phyloP scores from a whole-genome alignment of 2,113 vertebrate genomes.

The Brachypteracias leptosomus region DNA sequence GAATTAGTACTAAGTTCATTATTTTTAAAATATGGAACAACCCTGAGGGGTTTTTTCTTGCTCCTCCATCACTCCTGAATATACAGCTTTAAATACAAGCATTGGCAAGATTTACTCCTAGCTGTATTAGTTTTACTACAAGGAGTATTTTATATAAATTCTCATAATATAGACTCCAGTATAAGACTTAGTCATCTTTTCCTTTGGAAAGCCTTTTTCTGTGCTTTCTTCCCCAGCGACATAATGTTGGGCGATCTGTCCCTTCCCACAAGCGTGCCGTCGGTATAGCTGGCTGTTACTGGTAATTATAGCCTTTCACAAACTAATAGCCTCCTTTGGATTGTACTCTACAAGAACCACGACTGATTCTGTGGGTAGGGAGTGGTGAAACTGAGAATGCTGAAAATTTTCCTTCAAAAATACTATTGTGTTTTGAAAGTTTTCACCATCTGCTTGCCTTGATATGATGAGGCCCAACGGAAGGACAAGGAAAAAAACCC shows the following conservation, averaged over 20 bases:
- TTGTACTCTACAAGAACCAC: neutral
- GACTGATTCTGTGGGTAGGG: neutral
- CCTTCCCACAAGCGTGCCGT: neutral
- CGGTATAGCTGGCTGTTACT: neutral
- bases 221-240: neutral
- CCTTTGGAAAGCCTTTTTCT: neutral
- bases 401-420: neutral
- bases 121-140: neutral
- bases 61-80: neutral
- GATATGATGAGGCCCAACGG: neutral
- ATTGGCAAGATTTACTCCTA: neutral
- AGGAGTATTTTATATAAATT: neutral
- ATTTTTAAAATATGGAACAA: neutral
- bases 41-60: neutral
- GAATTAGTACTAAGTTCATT: neutral
- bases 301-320: constrained; percentile 1
- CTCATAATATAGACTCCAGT: neutral
- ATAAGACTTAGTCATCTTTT: neutral
- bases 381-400: neutral
- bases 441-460: neutral
- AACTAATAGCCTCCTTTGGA: neutral
- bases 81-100: neutral
- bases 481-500: accelerated
- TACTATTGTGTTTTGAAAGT: neutral
- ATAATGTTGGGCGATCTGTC: neutral